A percentile compares a stretch with the other conserved stretches of the same genome.
Evolutionary conservation across 2,888 invertebrate species (phyloP).

Genomic region (Tholera decimalis): DNA sequence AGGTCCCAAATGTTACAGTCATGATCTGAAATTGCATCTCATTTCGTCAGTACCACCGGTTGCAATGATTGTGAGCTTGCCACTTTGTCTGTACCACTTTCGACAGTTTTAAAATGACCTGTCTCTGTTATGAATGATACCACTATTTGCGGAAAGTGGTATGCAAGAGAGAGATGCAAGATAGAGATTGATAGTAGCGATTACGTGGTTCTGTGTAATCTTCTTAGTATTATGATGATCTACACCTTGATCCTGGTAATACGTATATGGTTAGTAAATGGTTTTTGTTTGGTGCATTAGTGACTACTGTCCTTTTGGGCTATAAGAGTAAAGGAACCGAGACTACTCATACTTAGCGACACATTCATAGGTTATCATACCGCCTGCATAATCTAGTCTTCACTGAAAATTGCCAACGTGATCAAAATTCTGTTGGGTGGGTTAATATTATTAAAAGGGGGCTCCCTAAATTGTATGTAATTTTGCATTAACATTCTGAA

Average conservation of each 20-base stretch:
- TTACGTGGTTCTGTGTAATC: slow-evolving; percentile 42
- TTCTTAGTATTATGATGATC: slow-evolving; percentile 42
- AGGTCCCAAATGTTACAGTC: slow-evolving; percentile 84
- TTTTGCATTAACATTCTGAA: too few relatives aligned
- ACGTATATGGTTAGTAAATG: not conserved
- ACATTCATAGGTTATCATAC: too few relatives aligned
- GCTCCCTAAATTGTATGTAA: too few relatives aligned
- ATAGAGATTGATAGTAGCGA: slow-evolving; percentile 47
- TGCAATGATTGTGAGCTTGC: slow-evolving; percentile 83
- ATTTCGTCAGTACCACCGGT: slow-evolving; percentile 82
- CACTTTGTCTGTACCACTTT: slow-evolving; percentile 70
- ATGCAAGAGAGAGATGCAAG: slow-evolving; percentile 34
- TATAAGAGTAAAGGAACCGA: too few relatives aligned
- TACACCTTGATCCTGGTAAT: slow-evolving; percentile 31
- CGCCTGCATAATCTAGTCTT: too few relatives aligned
- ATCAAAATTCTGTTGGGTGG: too few relatives aligned
- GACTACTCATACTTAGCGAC: too few relatives aligned
- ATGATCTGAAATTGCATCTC: slow-evolving; percentile 87
- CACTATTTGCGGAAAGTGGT: slow-evolving; percentile 53
- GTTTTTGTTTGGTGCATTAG: slow-evolving; percentile 1
- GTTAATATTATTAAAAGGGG: too few relatives aligned
- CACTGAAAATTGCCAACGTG: too few relatives aligned
- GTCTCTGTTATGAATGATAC: slow-evolving; percentile 55
- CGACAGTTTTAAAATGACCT: slow-evolving; percentile 61
- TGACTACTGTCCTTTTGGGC: too few relatives aligned